Evolutionary conservation across 2,888 invertebrate species (phyloP).

Genomic region (Sinopyrophorus schimmeli): DNA sequence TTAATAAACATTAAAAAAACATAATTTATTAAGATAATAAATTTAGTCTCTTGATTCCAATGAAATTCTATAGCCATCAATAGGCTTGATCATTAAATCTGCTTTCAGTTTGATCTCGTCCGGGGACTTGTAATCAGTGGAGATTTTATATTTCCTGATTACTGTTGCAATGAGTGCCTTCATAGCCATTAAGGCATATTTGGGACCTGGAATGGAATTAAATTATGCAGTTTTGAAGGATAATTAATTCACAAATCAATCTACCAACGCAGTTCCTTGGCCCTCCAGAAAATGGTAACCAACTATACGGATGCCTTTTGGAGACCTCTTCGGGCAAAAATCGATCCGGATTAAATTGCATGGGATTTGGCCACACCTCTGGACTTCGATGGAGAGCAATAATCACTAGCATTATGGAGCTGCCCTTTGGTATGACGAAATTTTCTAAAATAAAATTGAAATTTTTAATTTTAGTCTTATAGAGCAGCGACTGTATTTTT

Average conservation of each 20-base stretch:
- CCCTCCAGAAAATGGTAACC: conserved; percentile 19
- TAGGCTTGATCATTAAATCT: conserved; percentile 37
- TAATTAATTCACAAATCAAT: no score
- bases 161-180: conserved; percentile 52
- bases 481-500: no score
- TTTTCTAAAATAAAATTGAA: conserved; percentile 8
- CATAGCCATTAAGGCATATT: conserved; percentile 56
- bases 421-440: conserved; percentile 10
- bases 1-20: background rate
- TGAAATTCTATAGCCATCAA: conserved; percentile 26
- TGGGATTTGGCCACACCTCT: conserved; percentile 13
- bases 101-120: conserved; percentile 39
- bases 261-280: conserved; percentile 23
- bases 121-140: conserved; percentile 39
- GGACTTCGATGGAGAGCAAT: conserved; percentile 8
- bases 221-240: no score
- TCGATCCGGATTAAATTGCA: conserved; percentile 16
- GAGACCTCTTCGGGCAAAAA: conserved; percentile 15
- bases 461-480: no score
- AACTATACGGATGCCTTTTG: conserved; percentile 17
- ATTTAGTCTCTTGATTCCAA: conserved; percentile 3
- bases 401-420: background rate
- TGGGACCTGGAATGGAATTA: conserved; percentile 44
- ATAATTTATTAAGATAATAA: background rate
- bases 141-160: conserved; percentile 47